phyloP scores from a whole-genome alignment of 1,140 invertebrate genomes.

The Tetraneura akinire region DNA sequence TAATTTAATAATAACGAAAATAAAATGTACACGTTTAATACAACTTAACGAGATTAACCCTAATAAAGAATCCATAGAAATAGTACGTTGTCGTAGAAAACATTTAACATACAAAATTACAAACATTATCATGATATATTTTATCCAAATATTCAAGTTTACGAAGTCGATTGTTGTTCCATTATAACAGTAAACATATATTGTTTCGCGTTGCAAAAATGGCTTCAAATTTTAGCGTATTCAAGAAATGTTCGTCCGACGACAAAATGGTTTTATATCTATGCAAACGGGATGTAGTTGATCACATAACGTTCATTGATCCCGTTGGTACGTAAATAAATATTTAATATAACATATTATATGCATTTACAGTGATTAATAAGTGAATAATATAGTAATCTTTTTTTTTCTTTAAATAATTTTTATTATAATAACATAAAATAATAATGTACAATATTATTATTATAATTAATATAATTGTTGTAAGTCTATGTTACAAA shows the following conservation, averaged over 20 bases:
- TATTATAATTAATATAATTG: no score
- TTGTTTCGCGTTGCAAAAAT: conserved; percentile 62
- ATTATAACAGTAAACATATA: no score
- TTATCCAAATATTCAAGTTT: neutral
- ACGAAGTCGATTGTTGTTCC: neutral
- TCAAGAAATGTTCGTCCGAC: conserved; percentile 93
- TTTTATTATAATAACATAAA: no score
- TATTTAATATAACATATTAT: no score
- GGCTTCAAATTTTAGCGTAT: conserved; percentile 90
- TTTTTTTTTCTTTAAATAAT: no score
- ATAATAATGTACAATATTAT: no score
- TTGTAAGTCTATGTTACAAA: no score
- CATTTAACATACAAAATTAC: neutral
- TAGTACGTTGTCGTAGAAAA: neutral
- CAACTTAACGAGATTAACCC: conserved; percentile 22
- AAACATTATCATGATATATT: neutral
- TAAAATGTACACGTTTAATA: neutral
- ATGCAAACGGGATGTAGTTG: conserved; percentile 94
- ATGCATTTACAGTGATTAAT: no score
- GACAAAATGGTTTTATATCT: conserved; percentile 93
- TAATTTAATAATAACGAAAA: conserved; percentile 31
- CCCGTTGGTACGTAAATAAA: conserved; percentile 76
- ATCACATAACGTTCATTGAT: conserved; percentile 88
- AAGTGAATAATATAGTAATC: no score
- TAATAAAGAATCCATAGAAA: neutral